These are phyloP conservation scores for Sminthurides aquaticus DNA, from an alignment of 2,888 invertebrate species.

Conservation along the genomic window DNA sequence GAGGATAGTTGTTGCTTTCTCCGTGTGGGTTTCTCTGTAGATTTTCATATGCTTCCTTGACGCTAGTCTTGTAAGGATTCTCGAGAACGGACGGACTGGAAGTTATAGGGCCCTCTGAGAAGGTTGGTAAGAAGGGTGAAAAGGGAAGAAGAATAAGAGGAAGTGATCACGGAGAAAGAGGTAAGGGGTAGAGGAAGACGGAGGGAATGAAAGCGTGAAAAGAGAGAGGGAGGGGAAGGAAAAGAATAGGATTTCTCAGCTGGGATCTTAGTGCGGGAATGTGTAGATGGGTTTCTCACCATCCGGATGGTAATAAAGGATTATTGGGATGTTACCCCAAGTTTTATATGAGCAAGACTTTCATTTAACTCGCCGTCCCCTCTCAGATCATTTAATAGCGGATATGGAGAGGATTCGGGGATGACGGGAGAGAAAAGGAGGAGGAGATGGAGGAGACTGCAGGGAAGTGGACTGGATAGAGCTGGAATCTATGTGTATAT, in stretches of 20 bases:
- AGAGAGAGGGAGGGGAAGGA: conserved; percentile 10
- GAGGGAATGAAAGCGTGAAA: background rate
- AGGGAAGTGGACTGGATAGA: no score
- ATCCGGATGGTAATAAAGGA: conserved; percentile 14
- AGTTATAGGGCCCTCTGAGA: background rate
- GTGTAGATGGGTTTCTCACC: conserved; percentile 5
- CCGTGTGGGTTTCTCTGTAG: background rate
- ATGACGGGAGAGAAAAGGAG: background rate
- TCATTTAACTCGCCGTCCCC: background rate
- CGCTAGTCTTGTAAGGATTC: no score
- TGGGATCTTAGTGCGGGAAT: background rate
- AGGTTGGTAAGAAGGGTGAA: background rate
- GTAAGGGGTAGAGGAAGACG: background rate
- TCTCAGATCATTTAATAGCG: conserved; percentile 4
- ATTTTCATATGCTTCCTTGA: background rate
- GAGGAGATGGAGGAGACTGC: background rate
- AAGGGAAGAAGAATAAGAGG: background rate
- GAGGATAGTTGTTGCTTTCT: no score
- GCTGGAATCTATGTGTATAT: no score
- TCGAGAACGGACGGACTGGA: background rate
- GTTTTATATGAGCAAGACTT: background rate
- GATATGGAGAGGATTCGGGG: conserved; percentile 2
- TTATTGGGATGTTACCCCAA: conserved; percentile 19
- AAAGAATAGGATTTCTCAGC: background rate
- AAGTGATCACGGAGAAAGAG: background rate